Evolutionary conservation across 2,888 invertebrate genomes (phyloP), one percentile per base, ranked within the genome.

Genomic region (Trissoscelio sp.): DNA sequence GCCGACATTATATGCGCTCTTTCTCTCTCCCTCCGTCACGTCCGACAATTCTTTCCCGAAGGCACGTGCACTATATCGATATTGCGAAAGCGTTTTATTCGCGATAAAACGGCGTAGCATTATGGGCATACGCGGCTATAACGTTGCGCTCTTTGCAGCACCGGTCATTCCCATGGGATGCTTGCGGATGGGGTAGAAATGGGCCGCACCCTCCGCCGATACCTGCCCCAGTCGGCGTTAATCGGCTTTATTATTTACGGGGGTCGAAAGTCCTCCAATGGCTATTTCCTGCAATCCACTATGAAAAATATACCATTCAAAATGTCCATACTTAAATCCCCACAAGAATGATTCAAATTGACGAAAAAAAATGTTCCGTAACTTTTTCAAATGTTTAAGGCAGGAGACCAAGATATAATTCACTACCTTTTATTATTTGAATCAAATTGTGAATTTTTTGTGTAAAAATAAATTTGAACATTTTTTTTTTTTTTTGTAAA

Each of bases 41-140:
- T 73, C 48, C 69, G 57, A 64, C 69, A 44, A 74, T 80, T 74
- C 74, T 70, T 62, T 55, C 14, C 44, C 64, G 37, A 62, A 75
- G 70, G 69, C 80, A 80, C 75, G 75, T 80, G 80, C 70, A 60
- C 57, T 66, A 62, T 70, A 80, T 81, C 72, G 81, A 77, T 77
- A 77, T 77, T 81, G 72, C 66, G 72, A 67, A 55, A 79, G 37
- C 73, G 62, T 67, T 79, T 81, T 77, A 75, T 75, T 81, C 67
- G 60, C 66, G 81, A 77, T 72, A 70, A 81, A 81, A 77, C 72
- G 75, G 62, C 69, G 73, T 37, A 55, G 53, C 67, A 48, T 73
- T 73, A 73, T 46, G 67, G 55, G 44, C 72, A 79, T 55, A 55
- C 31, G 53, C 53, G 67, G 67, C 64, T 22, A 58, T 64, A 78